Percentiles rank a stretch among this genome's conserved stretches.
Conservation (phyloP, 2,888 invertebrate genomes). For the Agapostemon virescens region DNA sequence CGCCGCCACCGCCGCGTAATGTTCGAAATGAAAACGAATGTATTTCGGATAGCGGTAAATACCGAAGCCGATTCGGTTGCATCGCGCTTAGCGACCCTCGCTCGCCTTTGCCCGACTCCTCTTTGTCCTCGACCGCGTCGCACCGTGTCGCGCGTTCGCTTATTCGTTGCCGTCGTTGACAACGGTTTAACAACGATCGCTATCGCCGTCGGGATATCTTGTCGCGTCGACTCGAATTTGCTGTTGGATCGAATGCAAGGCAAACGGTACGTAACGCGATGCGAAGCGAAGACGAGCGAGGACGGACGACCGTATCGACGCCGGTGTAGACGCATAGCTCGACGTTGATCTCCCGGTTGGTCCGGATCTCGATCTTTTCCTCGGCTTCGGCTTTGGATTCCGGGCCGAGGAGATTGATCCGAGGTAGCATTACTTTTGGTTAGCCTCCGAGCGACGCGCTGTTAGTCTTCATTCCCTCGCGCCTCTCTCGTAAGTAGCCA, state of each 20-base stretch:
- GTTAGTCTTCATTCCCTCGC: conserved; percentile 79
- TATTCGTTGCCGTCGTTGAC: not conserved
- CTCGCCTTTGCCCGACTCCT: conserved; percentile 38
- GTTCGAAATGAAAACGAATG: conserved; percentile 81
- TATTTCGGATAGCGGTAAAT: conserved; percentile 81
- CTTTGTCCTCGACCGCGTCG: conserved; percentile 25
- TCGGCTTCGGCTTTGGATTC: conserved; percentile 67
- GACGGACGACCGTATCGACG: not conserved
- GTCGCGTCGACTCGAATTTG: no score
- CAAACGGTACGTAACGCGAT: no score
- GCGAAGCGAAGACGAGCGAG: no score
- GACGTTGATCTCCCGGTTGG: conserved; percentile 22
- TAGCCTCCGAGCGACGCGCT: conserved; percentile 79
- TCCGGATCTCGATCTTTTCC: conserved; percentile 38
- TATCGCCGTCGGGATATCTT: no score
- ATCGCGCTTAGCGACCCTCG: conserved; percentile 65
- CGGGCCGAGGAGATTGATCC: conserved; percentile 77
- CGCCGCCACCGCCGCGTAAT: conserved; percentile 73
- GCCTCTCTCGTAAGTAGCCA: conserved; percentile 69
- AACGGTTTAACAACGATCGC: no score
- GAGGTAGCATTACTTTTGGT: conserved; percentile 79
- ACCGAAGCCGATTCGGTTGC: conserved; percentile 75
- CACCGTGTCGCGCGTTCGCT: conserved; percentile 6
- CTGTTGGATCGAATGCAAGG: no score
- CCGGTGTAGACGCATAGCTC: not conserved